Evolutionary conservation across 2,888 invertebrate species (phyloP).

Genomic region (Synanthedon formicaeformis): DNA sequence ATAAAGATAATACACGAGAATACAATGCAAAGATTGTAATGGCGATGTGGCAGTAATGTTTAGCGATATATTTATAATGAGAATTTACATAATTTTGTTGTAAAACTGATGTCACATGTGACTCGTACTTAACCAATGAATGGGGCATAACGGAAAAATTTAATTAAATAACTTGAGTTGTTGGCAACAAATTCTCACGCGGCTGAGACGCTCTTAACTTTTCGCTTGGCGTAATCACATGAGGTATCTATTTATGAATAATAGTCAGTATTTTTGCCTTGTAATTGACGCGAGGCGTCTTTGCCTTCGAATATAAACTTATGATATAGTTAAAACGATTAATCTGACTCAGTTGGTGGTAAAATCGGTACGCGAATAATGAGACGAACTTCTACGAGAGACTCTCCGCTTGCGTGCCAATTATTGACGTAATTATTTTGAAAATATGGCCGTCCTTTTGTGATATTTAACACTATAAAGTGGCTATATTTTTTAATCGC

Average conservation of each 20-base stretch:
- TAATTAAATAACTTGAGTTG: neutral
- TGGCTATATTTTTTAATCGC: slow-evolving; percentile 55
- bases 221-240: neutral
- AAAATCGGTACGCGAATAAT: slow-evolving; percentile 57
- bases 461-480: slow-evolving; percentile 55
- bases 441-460: slow-evolving; percentile 61
- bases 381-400: slow-evolving; percentile 44
- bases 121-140: too few relatives aligned
- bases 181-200: neutral
- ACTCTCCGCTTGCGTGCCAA: slow-evolving; percentile 55
- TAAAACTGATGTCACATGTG: too few relatives aligned
- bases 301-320: slow-evolving; percentile 48
- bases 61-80: too few relatives aligned
- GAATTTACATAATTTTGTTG: too few relatives aligned
- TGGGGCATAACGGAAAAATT: neutral
- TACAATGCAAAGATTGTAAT: too few relatives aligned
- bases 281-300: slow-evolving; percentile 57
- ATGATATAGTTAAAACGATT: slow-evolving; percentile 66
- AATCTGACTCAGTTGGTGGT: slow-evolving; percentile 67
- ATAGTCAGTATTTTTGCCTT: slow-evolving; percentile 57
- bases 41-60: too few relatives aligned
- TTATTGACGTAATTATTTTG: slow-evolving; percentile 69
- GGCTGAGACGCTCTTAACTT: neutral
- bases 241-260: slow-evolving; percentile 29
- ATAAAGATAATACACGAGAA: too few relatives aligned